Conservation (phyloP, 1,140 invertebrate genomes). For the Ylistrum balloti region DNA sequence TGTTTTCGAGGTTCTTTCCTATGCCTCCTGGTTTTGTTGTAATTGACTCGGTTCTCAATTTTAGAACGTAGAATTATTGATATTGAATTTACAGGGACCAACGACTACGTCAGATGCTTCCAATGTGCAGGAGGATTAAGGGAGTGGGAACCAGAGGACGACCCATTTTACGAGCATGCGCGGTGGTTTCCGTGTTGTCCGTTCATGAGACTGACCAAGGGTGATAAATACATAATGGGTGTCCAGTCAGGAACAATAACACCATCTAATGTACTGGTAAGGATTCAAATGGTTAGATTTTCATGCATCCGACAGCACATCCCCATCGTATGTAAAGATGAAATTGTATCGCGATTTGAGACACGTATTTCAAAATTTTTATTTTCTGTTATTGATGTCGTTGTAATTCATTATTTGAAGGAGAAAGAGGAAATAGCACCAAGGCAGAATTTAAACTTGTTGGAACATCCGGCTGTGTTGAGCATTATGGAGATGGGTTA, state of each 20-base stretch:
- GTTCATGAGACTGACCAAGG: constrained; percentile 89
- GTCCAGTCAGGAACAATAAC: constrained; percentile 43
- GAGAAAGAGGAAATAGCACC: background rate
- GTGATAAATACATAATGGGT: constrained; percentile 87
- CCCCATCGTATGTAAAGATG: no score
- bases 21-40: no score
- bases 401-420: no score
- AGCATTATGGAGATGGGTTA: background rate
- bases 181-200: constrained; percentile 91
- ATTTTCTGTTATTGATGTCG: no score
- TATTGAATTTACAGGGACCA: constrained; percentile 84
- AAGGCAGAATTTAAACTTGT: background rate
- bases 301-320: no score
- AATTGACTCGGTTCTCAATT: no score
- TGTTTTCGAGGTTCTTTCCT: no score
- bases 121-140: constrained; percentile 93
- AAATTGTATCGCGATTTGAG: no score
- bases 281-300: no score
- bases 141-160: constrained; percentile 92
- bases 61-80: no score
- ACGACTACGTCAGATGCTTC: constrained; percentile 93
- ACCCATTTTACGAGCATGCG: constrained; percentile 94
- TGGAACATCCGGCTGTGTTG: background rate
- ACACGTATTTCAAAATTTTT: no score
- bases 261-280: background rate